phyloP scores from a whole-genome alignment of 2,797 vertebrate species.

The Cyclura pinguis region DNA sequence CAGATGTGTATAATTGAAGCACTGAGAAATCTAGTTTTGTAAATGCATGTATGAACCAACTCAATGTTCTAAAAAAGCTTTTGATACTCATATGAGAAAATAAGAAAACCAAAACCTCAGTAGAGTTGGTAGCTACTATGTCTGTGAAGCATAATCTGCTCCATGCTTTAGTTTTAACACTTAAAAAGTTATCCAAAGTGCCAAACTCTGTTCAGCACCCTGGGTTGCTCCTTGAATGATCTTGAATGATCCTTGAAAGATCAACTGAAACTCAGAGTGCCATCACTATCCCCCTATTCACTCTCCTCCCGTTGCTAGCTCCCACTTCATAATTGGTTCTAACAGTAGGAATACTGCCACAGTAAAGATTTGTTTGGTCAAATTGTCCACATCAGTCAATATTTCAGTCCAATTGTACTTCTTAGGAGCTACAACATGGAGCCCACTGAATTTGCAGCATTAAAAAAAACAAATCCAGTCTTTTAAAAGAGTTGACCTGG shows the following conservation, averaged over 20 bases:
- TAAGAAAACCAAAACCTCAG: not conserved
- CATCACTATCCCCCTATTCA: not conserved
- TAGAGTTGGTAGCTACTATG: no score
- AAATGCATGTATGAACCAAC: not conserved
- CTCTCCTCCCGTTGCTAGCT: no score
- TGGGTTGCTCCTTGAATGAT: no score
- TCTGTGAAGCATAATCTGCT: no score
- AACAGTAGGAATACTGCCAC: not conserved
- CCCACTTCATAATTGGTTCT: no score
- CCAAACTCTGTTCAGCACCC: no score
- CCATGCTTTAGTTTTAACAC: no score
- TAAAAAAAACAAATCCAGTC: not conserved
- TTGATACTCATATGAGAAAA: no score
- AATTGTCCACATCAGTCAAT: conserved; percentile 14
- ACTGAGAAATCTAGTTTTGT: not conserved
- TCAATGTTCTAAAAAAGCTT: not conserved
- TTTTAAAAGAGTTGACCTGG: not conserved
- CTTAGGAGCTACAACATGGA: not conserved
- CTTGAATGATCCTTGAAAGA: no score
- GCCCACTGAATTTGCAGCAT: not conserved
- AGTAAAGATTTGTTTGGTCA: conserved; percentile 25
- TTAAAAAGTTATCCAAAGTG: no score
- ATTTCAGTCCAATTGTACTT: conserved; percentile 5
- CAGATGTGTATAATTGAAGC: not conserved
- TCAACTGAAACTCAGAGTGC: no score